These are phyloP conservation scores for Folsomia candida DNA, from an alignment of 2,888 invertebrate species.

Conservation along the genomic window DNA sequence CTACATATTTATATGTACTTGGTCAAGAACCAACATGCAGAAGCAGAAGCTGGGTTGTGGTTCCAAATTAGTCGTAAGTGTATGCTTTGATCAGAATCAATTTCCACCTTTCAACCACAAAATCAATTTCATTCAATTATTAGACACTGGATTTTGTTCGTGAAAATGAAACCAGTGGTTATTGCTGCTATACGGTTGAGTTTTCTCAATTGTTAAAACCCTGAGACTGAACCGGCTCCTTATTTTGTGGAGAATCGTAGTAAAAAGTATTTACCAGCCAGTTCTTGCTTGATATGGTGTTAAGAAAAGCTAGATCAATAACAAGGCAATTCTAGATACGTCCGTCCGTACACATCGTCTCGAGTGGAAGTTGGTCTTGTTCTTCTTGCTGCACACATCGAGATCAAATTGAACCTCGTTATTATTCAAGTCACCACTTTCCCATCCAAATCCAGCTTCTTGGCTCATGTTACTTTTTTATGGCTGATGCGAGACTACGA, in stretches of 20 bases:
- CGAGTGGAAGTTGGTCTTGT: not conserved
- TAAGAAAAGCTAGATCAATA: not conserved
- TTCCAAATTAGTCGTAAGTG: not conserved
- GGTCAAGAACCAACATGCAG: not conserved
- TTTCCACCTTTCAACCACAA: conserved; percentile 17
- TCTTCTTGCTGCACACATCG: not conserved
- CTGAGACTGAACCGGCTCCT: not conserved
- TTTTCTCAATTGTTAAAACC: too few relatives aligned
- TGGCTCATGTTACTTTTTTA: conserved; percentile 1
- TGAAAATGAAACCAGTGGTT: not conserved
- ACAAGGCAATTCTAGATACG: not conserved
- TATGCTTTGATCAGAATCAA: conserved; percentile 7
- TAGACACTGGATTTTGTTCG: not conserved
- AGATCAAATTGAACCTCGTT: not conserved
- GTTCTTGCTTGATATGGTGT: too few relatives aligned
- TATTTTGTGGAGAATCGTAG: not conserved
- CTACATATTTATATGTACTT: too few relatives aligned
- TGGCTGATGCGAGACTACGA: not conserved
- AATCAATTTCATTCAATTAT: conserved; percentile 17
- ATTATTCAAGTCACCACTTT: conserved; percentile 7
- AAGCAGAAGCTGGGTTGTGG: not conserved
- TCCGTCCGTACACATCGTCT: too few relatives aligned
- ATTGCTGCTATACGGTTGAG: not conserved
- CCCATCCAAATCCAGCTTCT: conserved; percentile 2
- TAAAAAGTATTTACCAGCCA: not conserved